Conservation (phyloP, 2,888 invertebrate genomes). For the Melikaiella ostensackeni region DNA sequence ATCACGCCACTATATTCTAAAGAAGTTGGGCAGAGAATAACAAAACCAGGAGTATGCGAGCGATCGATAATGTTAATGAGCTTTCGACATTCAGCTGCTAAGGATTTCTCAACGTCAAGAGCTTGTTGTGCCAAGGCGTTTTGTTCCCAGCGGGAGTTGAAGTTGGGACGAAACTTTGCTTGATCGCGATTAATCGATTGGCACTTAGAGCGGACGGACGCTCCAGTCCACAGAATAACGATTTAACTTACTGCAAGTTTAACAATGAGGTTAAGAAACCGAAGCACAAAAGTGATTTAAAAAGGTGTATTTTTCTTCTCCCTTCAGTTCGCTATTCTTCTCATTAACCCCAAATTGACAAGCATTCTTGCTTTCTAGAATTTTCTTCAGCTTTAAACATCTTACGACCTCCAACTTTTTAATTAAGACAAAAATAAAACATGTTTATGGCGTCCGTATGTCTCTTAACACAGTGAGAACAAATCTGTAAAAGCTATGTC, state of each 20-base stretch:
- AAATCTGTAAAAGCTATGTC: no score
- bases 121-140: not conserved
- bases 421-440: no score
- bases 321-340: no score
- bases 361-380: no score
- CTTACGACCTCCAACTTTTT: no score
- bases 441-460: no score
- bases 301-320: no score
- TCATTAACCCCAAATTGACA: no score
- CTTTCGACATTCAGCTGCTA: not conserved
- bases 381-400: no score
- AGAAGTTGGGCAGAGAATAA: not conserved
- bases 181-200: conserved; percentile 1
- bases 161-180: not conserved
- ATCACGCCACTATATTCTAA: not conserved
- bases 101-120: not conserved
- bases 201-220: not conserved
- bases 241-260: not conserved
- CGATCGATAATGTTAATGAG: conserved; percentile 3
- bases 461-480: no score
- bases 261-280: not conserved
- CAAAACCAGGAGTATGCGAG: not conserved
- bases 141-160: not conserved
- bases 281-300: not conserved
- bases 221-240: not conserved